Conservation (phyloP, 1,140 invertebrate genomes). For the Arion vulgaris region DNA sequence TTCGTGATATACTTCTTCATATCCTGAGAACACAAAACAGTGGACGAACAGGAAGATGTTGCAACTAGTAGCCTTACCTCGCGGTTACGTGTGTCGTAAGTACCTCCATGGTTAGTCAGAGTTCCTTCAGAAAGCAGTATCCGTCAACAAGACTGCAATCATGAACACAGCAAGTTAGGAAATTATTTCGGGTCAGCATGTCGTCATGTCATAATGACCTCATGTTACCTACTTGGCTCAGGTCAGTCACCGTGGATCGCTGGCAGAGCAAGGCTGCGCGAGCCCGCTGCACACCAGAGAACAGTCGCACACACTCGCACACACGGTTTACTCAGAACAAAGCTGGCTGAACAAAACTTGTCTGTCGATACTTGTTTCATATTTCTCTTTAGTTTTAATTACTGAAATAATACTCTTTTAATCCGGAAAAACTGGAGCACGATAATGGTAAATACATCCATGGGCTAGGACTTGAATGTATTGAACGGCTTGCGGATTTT, state of each 20-base stretch:
- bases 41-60: not conserved
- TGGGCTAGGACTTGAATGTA: not conserved
- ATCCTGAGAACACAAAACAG: not conserved
- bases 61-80: not conserved
- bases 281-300: not conserved
- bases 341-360: not conserved
- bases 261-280: conserved; percentile 17
- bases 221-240: conserved; percentile 47
- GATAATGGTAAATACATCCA: not conserved
- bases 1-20: not conserved
- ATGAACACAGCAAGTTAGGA: conserved; percentile 11
- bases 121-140: not conserved
- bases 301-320: not conserved
- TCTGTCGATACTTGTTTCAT: not conserved
- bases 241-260: conserved; percentile 47
- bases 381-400: not conserved
- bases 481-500: not conserved
- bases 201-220: conserved; percentile 46
- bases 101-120: not conserved
- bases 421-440: not conserved
- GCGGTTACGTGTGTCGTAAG: not conserved
- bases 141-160: not conserved
- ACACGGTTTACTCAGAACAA: not conserved
- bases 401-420: not conserved
- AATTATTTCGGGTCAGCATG: conserved; percentile 48